Conservation (phyloP, 2,113 vertebrate species). For the Microcebus murinus region DNA sequence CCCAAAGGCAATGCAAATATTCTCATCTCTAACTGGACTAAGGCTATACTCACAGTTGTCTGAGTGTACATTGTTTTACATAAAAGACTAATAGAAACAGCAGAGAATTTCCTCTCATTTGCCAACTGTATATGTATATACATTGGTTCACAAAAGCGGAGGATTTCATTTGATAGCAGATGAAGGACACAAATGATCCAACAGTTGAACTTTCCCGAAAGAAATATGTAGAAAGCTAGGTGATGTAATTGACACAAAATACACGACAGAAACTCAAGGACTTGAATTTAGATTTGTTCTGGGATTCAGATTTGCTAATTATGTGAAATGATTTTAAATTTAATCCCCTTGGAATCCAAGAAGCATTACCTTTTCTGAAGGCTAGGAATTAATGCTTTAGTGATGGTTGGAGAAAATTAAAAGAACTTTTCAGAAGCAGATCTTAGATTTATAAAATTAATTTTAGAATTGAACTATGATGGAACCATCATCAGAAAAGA, state of each 20-base stretch:
- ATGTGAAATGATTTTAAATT: slow-evolving; percentile 15
- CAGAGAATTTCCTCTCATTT: slow-evolving; percentile 1
- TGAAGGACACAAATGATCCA: not conserved
- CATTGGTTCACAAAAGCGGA: not conserved
- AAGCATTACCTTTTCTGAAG: not conserved
- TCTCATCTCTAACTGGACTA: not conserved
- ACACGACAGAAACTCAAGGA: not conserved
- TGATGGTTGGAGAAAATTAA: not conserved
- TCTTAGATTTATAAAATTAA: slow-evolving; percentile 43
- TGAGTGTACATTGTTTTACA: slow-evolving; percentile 26
- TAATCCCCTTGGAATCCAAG: not conserved
- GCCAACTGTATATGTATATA: not conserved
- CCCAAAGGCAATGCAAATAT: not conserved
- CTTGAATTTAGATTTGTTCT: slow-evolving; percentile 52
- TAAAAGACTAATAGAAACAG: not conserved
- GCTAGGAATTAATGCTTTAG: not conserved
- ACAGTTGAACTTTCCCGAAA: not conserved
- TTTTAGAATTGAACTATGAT: slow-evolving; percentile 1
- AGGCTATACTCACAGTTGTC: not conserved
- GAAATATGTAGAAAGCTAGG: not conserved
- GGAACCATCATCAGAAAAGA: not conserved
- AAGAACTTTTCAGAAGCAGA: slow-evolving; percentile 30
- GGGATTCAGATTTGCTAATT: not conserved
- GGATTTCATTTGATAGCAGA: slow-evolving; percentile 30
- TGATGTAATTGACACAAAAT: not conserved